Conservation (phyloP, 2,797 vertebrate genomes). For the Diceros bicornis region DNA sequence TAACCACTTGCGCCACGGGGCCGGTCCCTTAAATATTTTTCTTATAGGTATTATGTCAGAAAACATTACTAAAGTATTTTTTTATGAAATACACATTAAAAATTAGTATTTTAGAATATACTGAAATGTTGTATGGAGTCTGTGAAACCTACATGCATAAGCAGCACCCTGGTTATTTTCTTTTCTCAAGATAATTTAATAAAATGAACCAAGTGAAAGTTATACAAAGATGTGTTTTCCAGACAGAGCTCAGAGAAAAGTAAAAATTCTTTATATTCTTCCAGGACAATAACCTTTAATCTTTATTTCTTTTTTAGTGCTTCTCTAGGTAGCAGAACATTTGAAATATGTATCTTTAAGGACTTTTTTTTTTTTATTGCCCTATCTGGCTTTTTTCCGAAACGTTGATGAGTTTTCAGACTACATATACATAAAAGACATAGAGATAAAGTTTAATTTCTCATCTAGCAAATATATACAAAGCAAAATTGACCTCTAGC, state of each 20-base stretch:
- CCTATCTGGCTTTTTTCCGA: not conserved
- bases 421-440: not conserved
- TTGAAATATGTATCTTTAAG: not conserved
- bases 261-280: conserved; percentile 47
- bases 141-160: not conserved
- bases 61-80: conserved; percentile 11
- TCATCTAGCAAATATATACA: not conserved
- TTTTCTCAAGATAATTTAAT: conserved; percentile 9
- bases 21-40: not conserved
- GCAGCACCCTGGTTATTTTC: not conserved
- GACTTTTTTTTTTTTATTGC: not conserved
- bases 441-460: conserved; percentile 24
- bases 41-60: not conserved
- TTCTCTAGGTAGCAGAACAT: conserved; percentile 26
- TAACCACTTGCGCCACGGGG: too few relatives aligned
- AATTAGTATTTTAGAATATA: conserved; percentile 37
- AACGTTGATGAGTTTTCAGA: not conserved
- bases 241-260: not conserved
- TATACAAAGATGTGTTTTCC: not conserved
- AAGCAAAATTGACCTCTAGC: conserved; percentile 7
- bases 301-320: not conserved
- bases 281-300: not conserved
- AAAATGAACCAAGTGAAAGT: conserved; percentile 49
- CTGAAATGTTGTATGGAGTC: not conserved
- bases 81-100: conserved; percentile 25